These are phyloP conservation scores for Allolobophora icterica DNA, from an alignment of 2,888 invertebrate species.

Conservation along the genomic window DNA sequence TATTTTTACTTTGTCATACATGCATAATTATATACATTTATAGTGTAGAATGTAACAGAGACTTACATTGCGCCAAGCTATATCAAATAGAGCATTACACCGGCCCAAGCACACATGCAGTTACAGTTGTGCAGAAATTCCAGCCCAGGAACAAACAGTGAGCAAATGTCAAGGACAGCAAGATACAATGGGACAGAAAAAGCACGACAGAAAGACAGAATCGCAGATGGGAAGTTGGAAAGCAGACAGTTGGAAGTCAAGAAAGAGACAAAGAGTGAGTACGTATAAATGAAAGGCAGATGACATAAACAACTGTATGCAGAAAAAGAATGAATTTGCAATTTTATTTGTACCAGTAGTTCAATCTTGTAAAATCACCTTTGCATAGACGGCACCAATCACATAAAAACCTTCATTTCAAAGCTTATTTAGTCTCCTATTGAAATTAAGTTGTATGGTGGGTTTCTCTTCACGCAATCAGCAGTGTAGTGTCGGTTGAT, in stretches of 20 bases:
- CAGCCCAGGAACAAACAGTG: neutral
- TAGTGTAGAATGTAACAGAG: too few relatives aligned
- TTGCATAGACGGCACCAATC: too few relatives aligned
- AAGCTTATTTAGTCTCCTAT: too few relatives aligned
- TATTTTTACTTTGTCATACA: neutral
- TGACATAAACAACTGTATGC: neutral
- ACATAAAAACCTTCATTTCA: too few relatives aligned
- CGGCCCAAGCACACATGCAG: too few relatives aligned
- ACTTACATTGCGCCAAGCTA: neutral
- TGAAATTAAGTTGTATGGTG: too few relatives aligned
- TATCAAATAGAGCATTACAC: neutral
- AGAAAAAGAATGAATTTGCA: neutral
- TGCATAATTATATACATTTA: neutral
- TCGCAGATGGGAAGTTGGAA: neutral
- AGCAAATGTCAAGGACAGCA: neutral
- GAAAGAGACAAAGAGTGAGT: neutral
- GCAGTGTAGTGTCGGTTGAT: too few relatives aligned
- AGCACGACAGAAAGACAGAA: neutral
- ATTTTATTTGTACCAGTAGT: neutral
- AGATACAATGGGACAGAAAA: neutral
- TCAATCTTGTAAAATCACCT: neutral
- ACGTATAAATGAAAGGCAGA: neutral
- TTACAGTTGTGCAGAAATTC: neutral
- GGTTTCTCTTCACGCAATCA: too few relatives aligned
- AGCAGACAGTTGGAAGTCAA: neutral